Evolutionary conservation across 2,888 invertebrate genomes (phyloP).

Genomic region (Amblyjoppa proteus): DNA sequence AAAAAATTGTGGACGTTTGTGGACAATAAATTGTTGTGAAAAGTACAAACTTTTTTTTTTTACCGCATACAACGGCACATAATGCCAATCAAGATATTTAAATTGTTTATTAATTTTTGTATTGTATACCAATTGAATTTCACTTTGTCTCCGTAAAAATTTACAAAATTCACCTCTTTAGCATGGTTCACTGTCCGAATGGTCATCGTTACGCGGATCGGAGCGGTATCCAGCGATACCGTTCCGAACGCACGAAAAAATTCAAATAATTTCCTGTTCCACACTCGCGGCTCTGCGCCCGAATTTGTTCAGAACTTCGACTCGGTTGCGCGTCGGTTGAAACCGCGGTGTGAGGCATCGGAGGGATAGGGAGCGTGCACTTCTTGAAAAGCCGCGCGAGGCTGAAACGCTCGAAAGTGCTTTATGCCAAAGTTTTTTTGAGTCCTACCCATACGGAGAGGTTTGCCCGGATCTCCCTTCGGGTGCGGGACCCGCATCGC

Average conservation of each 20-base stretch:
- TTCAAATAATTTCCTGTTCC: conserved; percentile 24
- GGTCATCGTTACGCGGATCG: no score
- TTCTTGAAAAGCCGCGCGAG: conserved; percentile 57
- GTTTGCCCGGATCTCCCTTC: conserved; percentile 13
- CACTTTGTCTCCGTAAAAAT: no score
- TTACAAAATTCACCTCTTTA: no score
- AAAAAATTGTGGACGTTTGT: no score
- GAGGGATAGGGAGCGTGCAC: not conserved
- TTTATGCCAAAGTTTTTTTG: conserved; percentile 58
- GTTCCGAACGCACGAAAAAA: not conserved
- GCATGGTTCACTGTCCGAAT: no score
- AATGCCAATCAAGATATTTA: no score
- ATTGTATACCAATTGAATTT: no score
- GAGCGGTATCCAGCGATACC: no score
- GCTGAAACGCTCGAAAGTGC: conserved; percentile 61
- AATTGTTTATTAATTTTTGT: no score
- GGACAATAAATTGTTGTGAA: no score
- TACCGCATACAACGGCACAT: no score
- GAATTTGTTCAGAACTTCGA: conserved; percentile 10
- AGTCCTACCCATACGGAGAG: conserved; percentile 11
- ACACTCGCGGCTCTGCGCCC: not conserved
- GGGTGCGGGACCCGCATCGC: conserved; percentile 9
- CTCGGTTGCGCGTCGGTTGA: conserved; percentile 5
- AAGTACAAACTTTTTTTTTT: no score
- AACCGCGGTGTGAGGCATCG: conserved; percentile 6